Base-by-base conservation (phyloP, 1,140 invertebrate genomes). In the Drosophila elegans region DNA sequence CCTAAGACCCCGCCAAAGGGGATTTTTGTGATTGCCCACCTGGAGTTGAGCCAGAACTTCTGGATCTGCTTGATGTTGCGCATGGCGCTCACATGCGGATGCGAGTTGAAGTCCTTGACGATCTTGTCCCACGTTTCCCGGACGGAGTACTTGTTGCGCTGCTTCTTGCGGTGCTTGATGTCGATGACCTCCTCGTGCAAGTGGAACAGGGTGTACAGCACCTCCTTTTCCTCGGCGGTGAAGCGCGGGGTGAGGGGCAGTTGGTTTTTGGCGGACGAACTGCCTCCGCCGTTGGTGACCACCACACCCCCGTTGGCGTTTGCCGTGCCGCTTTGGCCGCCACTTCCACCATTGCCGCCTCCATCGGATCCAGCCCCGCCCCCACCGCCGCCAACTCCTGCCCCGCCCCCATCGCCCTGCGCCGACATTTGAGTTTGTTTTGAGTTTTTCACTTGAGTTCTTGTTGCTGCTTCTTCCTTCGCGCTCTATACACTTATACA, bases 21-120 rank as follows among this genome's bases (percentile, higher is more conserved):
- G 7, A 6, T 32, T n/a, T n/a, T n/a, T n/a, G n/a, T 32, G 29
- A 32, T 7, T 32, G 29, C 29, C 29, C 29, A 32, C 91, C 90
- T 80, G n/a, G 91, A 91, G 57, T 92, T 92, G 3, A 92, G 68
- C 91, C 91, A 92, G 53, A 92, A 92, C 67, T 92, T 92, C 46
- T 92, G 91, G 5, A 92, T 90, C 67, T 92, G 91, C 64, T 92
- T 92, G 12, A 92, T 66, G 55, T 91, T 92, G 5, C 91, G 74
- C 86, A 86, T 69, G 29, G 82, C 80, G 46, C 73, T 90, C 5
- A 91, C 89, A 51, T 86, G 61, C 13, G 90, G 80, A 63, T 92
- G 74, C 49, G 81, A 81, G 25, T 92, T 92, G 46, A 91, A 92
- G 53, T 91, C 88, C 5, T 81, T 77, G 11, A 92, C 88, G 27